Base-by-base conservation (phyloP, 1,140 invertebrate species). In the Hypothenemus hampei region DNA sequence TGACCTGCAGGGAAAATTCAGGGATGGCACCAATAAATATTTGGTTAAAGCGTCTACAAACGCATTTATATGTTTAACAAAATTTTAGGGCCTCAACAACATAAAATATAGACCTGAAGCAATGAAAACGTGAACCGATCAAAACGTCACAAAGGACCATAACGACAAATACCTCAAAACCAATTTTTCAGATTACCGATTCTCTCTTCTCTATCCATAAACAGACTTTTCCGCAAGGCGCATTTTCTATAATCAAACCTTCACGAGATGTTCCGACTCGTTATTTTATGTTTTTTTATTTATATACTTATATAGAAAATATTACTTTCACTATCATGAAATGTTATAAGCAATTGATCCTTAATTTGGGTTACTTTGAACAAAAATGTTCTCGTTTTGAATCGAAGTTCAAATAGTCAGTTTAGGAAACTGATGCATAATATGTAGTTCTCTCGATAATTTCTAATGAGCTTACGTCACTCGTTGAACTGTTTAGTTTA, bases 401-500 rank as follows among this genome's bases (percentile, higher is more conserved):
- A 50, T 50, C 36, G 48, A 40, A 40, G 41, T 40, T 50, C 39
- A 50, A 50, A 50, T 50, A 40, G 35, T 37, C 48, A 40, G 48
- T 50, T 40, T 40, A 50, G 48, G 48, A 29, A 22, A 29, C 48
- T 50, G 41, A 50, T 26, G 48, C 48, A 50, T 24, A 26, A 50
- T 50, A 35, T 40, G 41, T 40, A 37, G 15, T 50, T 19, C 37
- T 40, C 20, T 50, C 48, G 41, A 37, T 29, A 22, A 23, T 16
- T 50, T 50, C 48, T 50, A 50, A 50, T 50, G 35, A 50, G 48
- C 19, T 50, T 20, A 40, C 24, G 35, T 50, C 48, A 50, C 4
- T 37, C 35, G 23, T 50, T 50, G 29, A 50, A 40, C 37, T 40
- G 18, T 50, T 22, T 19, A 21, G 20, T 26, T 50, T 50, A 50